Conservation (phyloP, 2,113 vertebrate species). For the Hippolais icterina region DNA sequence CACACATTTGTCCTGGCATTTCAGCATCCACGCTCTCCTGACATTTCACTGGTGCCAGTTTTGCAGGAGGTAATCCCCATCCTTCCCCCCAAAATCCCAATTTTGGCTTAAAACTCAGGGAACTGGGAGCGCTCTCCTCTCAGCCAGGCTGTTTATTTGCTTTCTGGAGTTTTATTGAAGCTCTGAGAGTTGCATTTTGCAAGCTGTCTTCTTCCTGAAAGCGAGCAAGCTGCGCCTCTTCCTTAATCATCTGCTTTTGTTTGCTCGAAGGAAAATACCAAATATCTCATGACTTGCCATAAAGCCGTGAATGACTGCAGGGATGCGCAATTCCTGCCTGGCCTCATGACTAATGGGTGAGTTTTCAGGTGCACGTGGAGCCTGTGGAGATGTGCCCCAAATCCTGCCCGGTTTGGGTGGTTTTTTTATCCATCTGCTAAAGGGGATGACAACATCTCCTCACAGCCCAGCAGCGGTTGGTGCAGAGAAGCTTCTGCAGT, state of each 20-base stretch:
- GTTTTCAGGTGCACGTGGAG: slow-evolving; percentile 24
- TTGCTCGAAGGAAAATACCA: slow-evolving; percentile 53
- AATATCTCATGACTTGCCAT: slow-evolving; percentile 36
- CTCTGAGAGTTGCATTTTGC: slow-evolving; percentile 35
- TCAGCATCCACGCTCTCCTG: background rate
- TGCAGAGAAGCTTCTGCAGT: background rate
- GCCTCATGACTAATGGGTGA: slow-evolving; percentile 15
- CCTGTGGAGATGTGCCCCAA: background rate
- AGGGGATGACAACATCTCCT: background rate
- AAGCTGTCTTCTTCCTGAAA: slow-evolving; percentile 51
- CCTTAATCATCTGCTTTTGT: slow-evolving; percentile 62
- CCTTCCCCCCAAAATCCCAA: background rate
- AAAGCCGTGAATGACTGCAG: background rate
- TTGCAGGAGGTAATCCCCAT: slow-evolving; percentile 5
- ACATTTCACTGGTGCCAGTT: background rate
- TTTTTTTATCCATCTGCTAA: rapidly evolving
- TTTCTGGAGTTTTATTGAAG: slow-evolving; percentile 49
- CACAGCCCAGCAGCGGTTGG: rapidly evolving
- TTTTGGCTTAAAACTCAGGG: background rate
- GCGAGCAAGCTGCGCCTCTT: slow-evolving; percentile 44
- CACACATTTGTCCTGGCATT: background rate
- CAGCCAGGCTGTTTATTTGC: slow-evolving; percentile 51
- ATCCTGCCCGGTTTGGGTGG: background rate
- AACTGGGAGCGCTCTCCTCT: background rate
- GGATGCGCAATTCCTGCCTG: slow-evolving; percentile 8